These are phyloP conservation scores for Drosophila percnosoma DNA, from an alignment of 2,888 invertebrate species.

Conservation along the genomic window DNA sequence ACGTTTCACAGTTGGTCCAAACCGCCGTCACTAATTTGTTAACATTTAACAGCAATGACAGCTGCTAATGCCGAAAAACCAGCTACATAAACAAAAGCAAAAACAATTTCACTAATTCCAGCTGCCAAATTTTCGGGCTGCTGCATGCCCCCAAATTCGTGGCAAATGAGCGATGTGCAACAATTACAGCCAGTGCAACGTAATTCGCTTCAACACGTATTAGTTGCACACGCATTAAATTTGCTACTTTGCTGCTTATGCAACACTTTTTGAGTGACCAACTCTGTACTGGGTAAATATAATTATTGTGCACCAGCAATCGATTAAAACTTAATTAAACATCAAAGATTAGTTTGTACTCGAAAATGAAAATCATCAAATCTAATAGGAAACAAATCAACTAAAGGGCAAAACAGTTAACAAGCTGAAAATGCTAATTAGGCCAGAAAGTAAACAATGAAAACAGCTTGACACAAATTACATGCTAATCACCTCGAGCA, in stretches of 20 bases:
- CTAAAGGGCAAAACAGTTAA: not conserved
- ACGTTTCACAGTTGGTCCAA: constrained; percentile 47
- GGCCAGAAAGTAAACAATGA: constrained; percentile 5
- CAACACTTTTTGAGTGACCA: not conserved
- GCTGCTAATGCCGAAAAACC: constrained; percentile 47
- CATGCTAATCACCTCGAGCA: constrained; percentile 37
- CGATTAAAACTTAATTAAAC: not conserved
- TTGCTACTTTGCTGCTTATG: not conserved
- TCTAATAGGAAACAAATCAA: not conserved
- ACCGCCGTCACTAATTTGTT: constrained; percentile 70
- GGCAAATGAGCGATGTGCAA: constrained; percentile 15
- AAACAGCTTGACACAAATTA: constrained; percentile 31
- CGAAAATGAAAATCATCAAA: not conserved
- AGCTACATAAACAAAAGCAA: constrained; percentile 12
- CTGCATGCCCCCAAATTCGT: constrained; percentile 1
- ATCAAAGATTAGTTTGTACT: not conserved
- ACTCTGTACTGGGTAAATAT: not conserved
- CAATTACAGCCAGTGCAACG: constrained; percentile 4
- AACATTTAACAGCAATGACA: constrained; percentile 70
- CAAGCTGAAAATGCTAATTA: constrained; percentile 26
- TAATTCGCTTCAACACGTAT: not conserved
- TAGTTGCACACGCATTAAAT: not conserved
- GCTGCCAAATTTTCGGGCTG: constrained; percentile 1
- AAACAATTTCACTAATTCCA: constrained; percentile 32
- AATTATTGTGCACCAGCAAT: not conserved